phyloP scores from a whole-genome alignment of 1,140 invertebrate species.

The Penaeus indicus region DNA sequence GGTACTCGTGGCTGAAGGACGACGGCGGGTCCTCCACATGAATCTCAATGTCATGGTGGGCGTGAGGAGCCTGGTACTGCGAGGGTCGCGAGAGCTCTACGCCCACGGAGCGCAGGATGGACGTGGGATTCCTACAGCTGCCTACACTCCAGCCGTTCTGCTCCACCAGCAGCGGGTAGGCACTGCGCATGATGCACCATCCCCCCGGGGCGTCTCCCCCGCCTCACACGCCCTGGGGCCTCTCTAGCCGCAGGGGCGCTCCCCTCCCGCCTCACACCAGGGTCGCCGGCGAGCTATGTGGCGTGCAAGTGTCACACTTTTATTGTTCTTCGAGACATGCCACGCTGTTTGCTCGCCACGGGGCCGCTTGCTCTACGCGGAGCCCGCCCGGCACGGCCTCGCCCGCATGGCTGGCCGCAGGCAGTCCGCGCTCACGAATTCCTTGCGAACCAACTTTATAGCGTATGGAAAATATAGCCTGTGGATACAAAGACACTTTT shows the following conservation, averaged over 20 bases:
- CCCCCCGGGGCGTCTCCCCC: background rate
- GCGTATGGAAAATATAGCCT: no score
- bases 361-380: no score
- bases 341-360: no score
- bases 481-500: no score
- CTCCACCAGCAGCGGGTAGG: slow-evolving; percentile 54
- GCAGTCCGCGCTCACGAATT: no score
- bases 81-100: slow-evolving; percentile 43
- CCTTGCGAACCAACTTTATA: no score
- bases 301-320: no score
- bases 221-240: background rate
- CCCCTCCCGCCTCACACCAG: background rate
- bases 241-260: background rate
- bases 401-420: no score
- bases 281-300: no score
- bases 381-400: no score
- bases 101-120: slow-evolving; percentile 52
- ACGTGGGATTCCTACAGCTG: slow-evolving; percentile 43
- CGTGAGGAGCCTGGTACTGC: background rate
- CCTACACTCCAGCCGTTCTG: slow-evolving; percentile 55
- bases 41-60: slow-evolving; percentile 54
- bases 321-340: no score
- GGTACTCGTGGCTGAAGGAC: slow-evolving; percentile 47
- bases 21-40: slow-evolving; percentile 43
- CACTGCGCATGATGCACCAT: slow-evolving; percentile 44